phyloP scores from a whole-genome alignment of 1,140 invertebrate genomes.

The Papilio polyxenes region DNA sequence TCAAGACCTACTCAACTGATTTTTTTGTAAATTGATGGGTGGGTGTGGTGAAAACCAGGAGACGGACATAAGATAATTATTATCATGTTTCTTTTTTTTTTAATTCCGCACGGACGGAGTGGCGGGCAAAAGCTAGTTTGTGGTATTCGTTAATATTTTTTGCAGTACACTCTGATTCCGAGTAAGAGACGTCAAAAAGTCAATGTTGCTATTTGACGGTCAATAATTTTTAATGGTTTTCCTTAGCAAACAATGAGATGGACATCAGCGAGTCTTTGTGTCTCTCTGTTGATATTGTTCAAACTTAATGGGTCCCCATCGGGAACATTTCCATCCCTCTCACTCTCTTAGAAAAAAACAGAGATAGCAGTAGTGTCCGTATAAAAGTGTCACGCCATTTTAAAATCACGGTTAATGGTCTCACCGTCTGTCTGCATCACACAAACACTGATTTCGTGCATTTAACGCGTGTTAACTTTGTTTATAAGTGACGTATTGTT shows the following conservation, averaged over 20 bases:
- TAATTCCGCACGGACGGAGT: no score
- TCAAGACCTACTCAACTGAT: not conserved
- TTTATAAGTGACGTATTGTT: constrained; percentile 38
- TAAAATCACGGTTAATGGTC: constrained; percentile 52
- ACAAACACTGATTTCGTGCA: constrained; percentile 64
- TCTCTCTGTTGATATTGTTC: constrained; percentile 58
- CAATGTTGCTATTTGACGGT: constrained; percentile 45
- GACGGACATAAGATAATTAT: no score
- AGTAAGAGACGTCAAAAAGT: constrained; percentile 50
- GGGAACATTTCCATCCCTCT: not conserved
- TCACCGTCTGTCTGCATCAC: constrained; percentile 49
- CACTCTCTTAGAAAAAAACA: not conserved
- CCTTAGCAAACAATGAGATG: constrained; percentile 58
- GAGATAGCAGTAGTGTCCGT: not conserved
- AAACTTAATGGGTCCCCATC: constrained; percentile 58
- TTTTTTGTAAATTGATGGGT: no score
- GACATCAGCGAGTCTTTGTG: constrained; percentile 58
- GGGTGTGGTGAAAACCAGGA: no score
- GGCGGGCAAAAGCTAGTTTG: not conserved
- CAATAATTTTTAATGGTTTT: constrained; percentile 75
- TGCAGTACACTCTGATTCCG: constrained; percentile 42
- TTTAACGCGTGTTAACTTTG: constrained; percentile 64
- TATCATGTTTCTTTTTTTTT: no score
- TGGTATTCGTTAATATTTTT: constrained; percentile 6
- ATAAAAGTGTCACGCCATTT: not conserved